Conservation (phyloP, 2,888 invertebrate species). For the Ophioninae sp. region DNA sequence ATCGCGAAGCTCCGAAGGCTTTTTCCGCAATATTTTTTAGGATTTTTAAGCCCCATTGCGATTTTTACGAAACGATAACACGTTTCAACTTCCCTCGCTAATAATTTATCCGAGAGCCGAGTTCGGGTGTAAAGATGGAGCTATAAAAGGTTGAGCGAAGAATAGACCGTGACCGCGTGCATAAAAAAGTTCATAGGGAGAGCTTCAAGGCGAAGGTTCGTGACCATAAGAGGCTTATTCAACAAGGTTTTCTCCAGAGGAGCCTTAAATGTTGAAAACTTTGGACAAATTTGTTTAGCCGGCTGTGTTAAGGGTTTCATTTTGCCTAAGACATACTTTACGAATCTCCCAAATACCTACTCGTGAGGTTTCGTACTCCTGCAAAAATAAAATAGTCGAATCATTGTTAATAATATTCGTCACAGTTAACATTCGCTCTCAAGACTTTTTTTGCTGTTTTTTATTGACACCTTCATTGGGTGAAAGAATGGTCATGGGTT, state of each 20-base stretch:
- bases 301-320: not conserved
- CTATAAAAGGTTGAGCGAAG: conserved; percentile 2
- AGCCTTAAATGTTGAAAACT: conserved; percentile 50
- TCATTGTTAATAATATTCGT: not conserved
- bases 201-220: not conserved
- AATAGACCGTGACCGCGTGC: conserved; percentile 23
- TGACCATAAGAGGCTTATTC: conserved; percentile 23
- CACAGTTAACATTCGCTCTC: too few species aligned
- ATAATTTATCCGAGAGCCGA: conserved; percentile 13
- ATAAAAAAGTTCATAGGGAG: conserved; percentile 2
- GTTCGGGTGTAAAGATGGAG: not conserved
- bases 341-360: conserved; percentile 38
- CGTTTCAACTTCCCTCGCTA: not conserved
- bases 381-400: not conserved
- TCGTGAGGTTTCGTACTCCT: not conserved
- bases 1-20: conserved; percentile 5
- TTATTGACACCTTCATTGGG: too few species aligned
- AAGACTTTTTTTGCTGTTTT: too few species aligned
- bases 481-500: too few species aligned
- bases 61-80: conserved; percentile 2
- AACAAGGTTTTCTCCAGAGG: conserved; percentile 25
- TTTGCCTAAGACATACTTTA: conserved; percentile 1
- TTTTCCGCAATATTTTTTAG: not conserved
- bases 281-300: conserved; percentile 39
- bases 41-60: not conserved